These are phyloP conservation scores for Epicampocera succincta DNA, from an alignment of 2,888 invertebrate species.

Conservation along the genomic window DNA sequence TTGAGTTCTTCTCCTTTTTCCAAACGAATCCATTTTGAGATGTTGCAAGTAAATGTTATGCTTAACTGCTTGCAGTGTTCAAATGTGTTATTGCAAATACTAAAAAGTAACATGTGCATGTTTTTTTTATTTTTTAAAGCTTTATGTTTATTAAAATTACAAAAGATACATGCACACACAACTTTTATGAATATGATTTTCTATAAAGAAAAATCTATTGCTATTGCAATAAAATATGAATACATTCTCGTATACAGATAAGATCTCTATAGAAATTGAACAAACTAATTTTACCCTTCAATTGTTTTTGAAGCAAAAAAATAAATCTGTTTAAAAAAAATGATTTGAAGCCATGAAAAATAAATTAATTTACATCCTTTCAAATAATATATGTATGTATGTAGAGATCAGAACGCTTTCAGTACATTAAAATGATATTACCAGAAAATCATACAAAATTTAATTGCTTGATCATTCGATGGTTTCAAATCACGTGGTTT, in stretches of 20 bases:
- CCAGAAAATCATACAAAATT: too few species aligned
- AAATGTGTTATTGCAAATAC: constrained; percentile 31
- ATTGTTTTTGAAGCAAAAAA: not conserved
- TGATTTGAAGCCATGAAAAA: not conserved
- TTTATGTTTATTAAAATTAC: constrained; percentile 62
- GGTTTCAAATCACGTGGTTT: too few species aligned
- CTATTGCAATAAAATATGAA: constrained; percentile 53
- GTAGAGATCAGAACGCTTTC: too few species aligned
- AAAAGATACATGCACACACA: constrained; percentile 34
- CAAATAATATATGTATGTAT: too few species aligned
- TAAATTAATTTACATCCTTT: too few species aligned
- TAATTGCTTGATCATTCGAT: too few species aligned
- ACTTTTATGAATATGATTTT: constrained; percentile 65
- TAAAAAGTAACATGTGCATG: constrained; percentile 64
- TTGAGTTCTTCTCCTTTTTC: constrained; percentile 13
- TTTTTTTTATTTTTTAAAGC: constrained; percentile 32
- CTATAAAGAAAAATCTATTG: constrained; percentile 57
- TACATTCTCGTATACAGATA: constrained; percentile 34
- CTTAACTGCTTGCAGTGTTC: constrained; percentile 54
- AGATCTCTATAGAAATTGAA: constrained; percentile 41
- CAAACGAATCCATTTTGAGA: constrained; percentile 40
- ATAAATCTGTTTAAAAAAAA: not conserved
- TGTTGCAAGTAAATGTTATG: constrained; percentile 56
- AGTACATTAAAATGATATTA: too few species aligned
- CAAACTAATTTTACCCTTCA: constrained; percentile 27